These are phyloP conservation scores for Eucidaris tribuloides DNA, from an alignment of 35 echinoderm and acorn worm species.

Conservation along the genomic window DNA sequence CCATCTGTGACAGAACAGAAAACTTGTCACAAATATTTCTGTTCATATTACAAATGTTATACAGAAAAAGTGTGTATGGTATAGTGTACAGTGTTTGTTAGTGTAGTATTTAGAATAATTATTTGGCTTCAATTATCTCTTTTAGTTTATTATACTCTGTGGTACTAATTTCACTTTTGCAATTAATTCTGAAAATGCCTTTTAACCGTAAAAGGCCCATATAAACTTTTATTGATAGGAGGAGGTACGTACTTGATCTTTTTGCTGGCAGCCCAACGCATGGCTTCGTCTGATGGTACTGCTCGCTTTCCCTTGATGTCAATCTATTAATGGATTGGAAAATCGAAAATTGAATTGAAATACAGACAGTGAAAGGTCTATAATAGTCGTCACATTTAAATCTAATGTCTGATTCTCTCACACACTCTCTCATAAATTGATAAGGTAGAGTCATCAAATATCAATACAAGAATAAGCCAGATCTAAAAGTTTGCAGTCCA, in stretches of 20 bases:
- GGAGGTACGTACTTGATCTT: conserved; percentile 78
- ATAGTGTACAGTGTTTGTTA: background rate
- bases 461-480: background rate
- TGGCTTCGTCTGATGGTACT: conserved; percentile 59
- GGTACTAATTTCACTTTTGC: background rate
- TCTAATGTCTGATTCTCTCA: background rate
- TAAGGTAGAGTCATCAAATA: background rate
- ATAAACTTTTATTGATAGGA: too few relatives aligned
- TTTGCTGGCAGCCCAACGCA: conserved; percentile 58
- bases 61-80: background rate
- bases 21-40: background rate
- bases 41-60: background rate
- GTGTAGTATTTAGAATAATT: background rate
- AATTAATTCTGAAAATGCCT: background rate
- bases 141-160: background rate
- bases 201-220: too few relatives aligned
- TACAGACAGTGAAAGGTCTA: background rate
- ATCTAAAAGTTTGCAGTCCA: background rate
- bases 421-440: background rate
- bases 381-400: background rate
- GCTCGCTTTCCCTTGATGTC: conserved; percentile 65
- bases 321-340: conserved; percentile 37
- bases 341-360: background rate
- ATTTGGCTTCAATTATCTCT: background rate
- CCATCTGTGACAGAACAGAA: too few relatives aligned